Percentiles rank a stretch among this genome's conserved stretches.
Evolutionary conservation across 2,113 vertebrate genomes (phyloP).

Genomic region (Entosphenus tridentatus): DNA sequence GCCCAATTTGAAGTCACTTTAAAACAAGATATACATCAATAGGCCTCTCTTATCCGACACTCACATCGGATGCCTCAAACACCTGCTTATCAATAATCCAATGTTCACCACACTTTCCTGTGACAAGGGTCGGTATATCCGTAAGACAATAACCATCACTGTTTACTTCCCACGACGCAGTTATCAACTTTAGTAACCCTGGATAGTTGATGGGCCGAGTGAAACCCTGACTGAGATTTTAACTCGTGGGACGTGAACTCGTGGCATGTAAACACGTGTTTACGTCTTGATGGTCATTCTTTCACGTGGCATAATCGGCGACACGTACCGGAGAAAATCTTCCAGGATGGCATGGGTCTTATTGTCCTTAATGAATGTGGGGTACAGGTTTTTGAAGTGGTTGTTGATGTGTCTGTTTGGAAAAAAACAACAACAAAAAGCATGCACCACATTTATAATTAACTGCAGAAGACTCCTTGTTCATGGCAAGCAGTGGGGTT

Average conservation of each 20-base stretch:
- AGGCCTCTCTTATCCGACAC: too few relatives aligned
- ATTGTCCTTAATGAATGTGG: slow-evolving; percentile 34
- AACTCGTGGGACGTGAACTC: not conserved
- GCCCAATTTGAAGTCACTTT: too few relatives aligned
- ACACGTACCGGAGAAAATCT: slow-evolving; percentile 40
- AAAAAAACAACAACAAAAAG: slow-evolving; percentile 13
- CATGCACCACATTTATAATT: not conserved
- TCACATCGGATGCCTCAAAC: too few relatives aligned
- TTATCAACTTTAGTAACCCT: too few relatives aligned
- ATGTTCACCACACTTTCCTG: too few relatives aligned
- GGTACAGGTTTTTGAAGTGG: slow-evolving; percentile 56
- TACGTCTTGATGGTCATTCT: not conserved
- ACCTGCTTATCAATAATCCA: too few relatives aligned
- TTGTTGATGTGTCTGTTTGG: slow-evolving; percentile 40
- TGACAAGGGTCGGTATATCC: too few relatives aligned
- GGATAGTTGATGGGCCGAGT: too few relatives aligned
- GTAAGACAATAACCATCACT: too few relatives aligned
- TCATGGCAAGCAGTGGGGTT: not conserved
- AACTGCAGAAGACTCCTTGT: not conserved
- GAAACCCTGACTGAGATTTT: too few relatives aligned
- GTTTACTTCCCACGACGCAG: too few relatives aligned
- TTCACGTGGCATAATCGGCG: slow-evolving; percentile 10
- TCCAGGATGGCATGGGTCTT: slow-evolving; percentile 23
- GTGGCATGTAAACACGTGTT: not conserved
- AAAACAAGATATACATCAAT: too few relatives aligned